A percentile compares a stretch with the other conserved stretches of the same genome.
These are phyloP conservation scores for Catostomus latipinnis DNA, from an alignment of 2,797 vertebrate species.

Conservation along the genomic window DNA sequence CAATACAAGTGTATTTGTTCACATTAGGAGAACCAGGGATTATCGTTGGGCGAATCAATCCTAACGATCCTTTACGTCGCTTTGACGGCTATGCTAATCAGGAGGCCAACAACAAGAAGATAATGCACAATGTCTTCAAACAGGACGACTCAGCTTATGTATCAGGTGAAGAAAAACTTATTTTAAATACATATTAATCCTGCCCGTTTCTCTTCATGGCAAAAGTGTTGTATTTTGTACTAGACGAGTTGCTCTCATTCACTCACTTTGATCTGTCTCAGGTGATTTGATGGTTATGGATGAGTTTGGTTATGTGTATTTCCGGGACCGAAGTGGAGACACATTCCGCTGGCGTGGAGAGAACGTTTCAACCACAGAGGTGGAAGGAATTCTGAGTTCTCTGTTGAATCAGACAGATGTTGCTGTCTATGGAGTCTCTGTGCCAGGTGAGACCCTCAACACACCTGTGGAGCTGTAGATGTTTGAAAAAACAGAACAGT, in stretches of 20 bases:
- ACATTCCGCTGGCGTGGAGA: conserved; percentile 89
- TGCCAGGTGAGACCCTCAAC: conserved; percentile 74
- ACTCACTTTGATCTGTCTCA: conserved; percentile 53
- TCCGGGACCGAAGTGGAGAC: conserved; percentile 85
- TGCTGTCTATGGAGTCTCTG: conserved; percentile 82
- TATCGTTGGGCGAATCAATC: conserved; percentile 81
- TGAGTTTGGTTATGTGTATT: conserved; percentile 88
- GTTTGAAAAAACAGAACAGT: not conserved
- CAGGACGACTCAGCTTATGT: conserved; percentile 84
- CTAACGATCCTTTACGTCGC: conserved; percentile 80
- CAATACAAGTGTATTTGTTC: not conserved
- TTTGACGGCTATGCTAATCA: conserved; percentile 84
- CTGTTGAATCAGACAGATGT: conserved; percentile 83
- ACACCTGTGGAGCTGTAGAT: too few relatives aligned
- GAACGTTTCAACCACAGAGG: conserved; percentile 86
- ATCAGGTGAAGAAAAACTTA: conserved; percentile 71
- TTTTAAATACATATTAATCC: not conserved
- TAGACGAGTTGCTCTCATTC: not conserved
- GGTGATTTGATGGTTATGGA: conserved; percentile 89
- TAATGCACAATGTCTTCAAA: conserved; percentile 77
- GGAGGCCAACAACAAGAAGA: conserved; percentile 80
- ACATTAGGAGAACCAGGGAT: conserved; percentile 79
- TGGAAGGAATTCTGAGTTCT: conserved; percentile 82
- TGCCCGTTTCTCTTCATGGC: too few relatives aligned
- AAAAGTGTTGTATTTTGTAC: too few relatives aligned